Evolutionary conservation across 2,888 invertebrate species (phyloP), one percentile per base, ranked within the genome.

Genomic region (Dynastes hyllus): DNA sequence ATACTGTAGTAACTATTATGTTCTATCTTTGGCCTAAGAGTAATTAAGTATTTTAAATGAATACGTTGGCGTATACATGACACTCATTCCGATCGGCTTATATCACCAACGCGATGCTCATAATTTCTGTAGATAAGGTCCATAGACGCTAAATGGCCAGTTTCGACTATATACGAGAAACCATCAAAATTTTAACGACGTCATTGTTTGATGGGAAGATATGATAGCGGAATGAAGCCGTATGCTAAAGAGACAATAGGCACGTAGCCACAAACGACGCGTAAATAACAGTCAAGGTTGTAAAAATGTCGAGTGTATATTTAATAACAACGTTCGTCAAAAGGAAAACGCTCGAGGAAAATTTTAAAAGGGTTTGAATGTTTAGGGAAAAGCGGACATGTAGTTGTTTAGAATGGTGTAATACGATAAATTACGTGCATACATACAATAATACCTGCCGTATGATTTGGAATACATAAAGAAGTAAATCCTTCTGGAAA

Each of bases 231-330:
- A 53, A 13, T 69, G 45, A 16, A 27, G 45, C 50, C 40, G n/a
- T 51, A 69, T 69, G 29, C n/a, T 63, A 69, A 45, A 61, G 55
- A 58, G 32, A 71, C 70, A 27, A 69, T 69, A 51, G 27, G 45
- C 11, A 40, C 45, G 45, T 11, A 45, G 61, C 50, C 29, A 69
- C 22, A 40, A 5, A 40, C 27, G 27, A 11, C 27, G n/a, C 22
- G 61, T 73, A 75, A 40, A 61, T 63, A 61, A 75, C 16, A 22
- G n/a, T 71, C 73, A 75, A 75, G 73, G 73, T 45, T 75, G n/a
- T 61, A 8, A 73, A 73, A 32, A 61, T 27, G 45, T 22, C 22
- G 9, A 16, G 27, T 75, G 9, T 45, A 8, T 45, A 11, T 29
- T 58, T 58, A 58, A 73, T 73, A 61, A 73, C 40, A 40, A 40